Conservation (phyloP, 2,113 vertebrate species). For the Lepisosteus osseus region DNA sequence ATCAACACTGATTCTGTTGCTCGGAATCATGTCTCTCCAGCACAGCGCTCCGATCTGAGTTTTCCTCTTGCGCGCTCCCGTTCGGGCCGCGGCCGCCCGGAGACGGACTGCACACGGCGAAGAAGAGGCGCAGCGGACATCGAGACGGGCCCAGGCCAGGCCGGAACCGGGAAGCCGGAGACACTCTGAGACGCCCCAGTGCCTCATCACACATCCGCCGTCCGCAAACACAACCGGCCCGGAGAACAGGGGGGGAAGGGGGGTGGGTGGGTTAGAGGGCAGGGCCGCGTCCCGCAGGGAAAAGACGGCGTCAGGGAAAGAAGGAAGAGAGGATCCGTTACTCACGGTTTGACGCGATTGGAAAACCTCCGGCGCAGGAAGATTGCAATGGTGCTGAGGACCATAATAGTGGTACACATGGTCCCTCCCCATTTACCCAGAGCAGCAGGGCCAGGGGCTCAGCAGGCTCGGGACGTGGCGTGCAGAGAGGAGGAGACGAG, state of each 20-base stretch:
- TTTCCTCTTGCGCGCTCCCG: too few relatives aligned
- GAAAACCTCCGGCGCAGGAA: slow-evolving; percentile 46
- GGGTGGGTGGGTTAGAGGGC: background rate
- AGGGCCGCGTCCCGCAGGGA: background rate
- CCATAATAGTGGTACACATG: slow-evolving; percentile 67
- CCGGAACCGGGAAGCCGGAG: background rate
- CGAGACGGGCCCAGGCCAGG: too few relatives aligned
- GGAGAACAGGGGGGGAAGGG: too few relatives aligned
- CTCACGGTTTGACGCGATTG: slow-evolving; percentile 54
- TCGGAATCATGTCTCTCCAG: too few relatives aligned
- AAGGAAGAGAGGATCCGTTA: background rate
- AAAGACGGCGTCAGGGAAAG: background rate
- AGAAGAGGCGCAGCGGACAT: too few relatives aligned
- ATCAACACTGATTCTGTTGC: too few relatives aligned
- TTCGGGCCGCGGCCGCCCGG: too few relatives aligned
- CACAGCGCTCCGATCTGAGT: too few relatives aligned
- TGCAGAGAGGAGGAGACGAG: background rate
- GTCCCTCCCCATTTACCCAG: slow-evolving; percentile 17
- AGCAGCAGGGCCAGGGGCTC: slow-evolving; percentile 13
- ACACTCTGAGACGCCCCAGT: slow-evolving; percentile 14
- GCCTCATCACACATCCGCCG: slow-evolving; percentile 21
- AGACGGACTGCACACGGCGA: too few relatives aligned
- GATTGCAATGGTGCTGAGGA: slow-evolving; percentile 58
- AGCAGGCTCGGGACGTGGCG: slow-evolving; percentile 12
- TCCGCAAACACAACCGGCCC: slow-evolving; percentile 15